Evolutionary conservation across 2,888 invertebrate species (phyloP).

Genomic region (Athrips mouffetella): DNA sequence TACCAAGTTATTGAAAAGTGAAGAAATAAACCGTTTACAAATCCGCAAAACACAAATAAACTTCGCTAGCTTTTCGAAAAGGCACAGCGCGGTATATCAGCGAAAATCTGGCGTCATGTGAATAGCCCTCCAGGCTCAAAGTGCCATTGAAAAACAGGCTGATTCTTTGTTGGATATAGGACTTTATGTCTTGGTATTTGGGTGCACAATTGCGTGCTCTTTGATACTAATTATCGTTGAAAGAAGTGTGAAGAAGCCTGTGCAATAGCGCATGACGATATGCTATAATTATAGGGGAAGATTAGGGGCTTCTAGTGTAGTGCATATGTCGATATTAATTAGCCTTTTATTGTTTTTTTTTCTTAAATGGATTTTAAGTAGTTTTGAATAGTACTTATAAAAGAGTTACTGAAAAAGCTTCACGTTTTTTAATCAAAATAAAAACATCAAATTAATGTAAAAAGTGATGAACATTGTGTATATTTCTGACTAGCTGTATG

Average conservation of each 20-base stretch:
- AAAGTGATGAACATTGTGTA: too few relatives aligned
- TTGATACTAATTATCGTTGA: constrained; percentile 46
- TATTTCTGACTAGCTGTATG: too few relatives aligned
- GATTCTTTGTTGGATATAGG: constrained; percentile 20
- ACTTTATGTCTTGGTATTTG: constrained; percentile 21
- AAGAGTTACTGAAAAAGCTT: too few relatives aligned
- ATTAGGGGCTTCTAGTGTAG: constrained; percentile 36
- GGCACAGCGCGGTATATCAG: constrained; percentile 24
- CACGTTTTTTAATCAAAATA: too few relatives aligned
- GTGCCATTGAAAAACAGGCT: constrained; percentile 44
- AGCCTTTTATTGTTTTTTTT: not conserved
- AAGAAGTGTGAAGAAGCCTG: constrained; percentile 54
- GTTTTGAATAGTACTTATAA: too few relatives aligned
- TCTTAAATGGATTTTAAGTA: too few relatives aligned
- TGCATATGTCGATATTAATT: not conserved
- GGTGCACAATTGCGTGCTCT: constrained; percentile 21
- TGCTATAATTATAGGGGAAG: constrained; percentile 56
- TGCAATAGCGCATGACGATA: constrained; percentile 57
- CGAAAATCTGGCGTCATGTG: constrained; percentile 34
- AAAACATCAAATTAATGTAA: too few relatives aligned
- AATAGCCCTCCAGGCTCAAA: constrained; percentile 48
- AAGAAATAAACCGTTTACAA: not conserved
- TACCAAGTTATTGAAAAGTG: too few relatives aligned
- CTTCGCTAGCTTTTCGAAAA: not conserved
- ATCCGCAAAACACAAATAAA: constrained; percentile 2